Evolutionary conservation across 2,113 vertebrate genomes (phyloP), one percentile per base, ranked within the genome.

Genomic region (Xyrauchen texanus): DNA sequence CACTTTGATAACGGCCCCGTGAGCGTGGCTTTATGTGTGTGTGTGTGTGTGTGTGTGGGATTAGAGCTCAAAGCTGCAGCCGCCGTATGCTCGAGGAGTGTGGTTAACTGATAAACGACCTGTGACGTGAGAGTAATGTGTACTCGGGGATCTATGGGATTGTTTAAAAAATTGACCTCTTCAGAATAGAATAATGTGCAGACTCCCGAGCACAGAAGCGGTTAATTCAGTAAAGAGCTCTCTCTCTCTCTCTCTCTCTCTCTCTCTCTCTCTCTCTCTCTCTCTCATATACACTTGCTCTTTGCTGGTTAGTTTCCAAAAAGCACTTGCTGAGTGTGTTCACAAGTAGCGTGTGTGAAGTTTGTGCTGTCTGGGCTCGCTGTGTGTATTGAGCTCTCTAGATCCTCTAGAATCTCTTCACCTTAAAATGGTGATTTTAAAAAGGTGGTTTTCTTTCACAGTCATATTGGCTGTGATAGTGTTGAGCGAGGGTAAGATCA

Each of bases 371-470:
- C 80, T 86, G 79, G 83, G 86, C 73, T 82, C 75, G 67, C 83
- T 68, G 76, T 83, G 84, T 78, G 77, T 84, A 76, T 74, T 52
- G 52, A 89, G 80, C 82, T 85, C 78, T 71, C 85, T 84, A 87
- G 83, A 78, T 85, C 88, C 80, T 84, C 83, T 58, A 46, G 81
- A 84, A 91, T 88, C 80, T 57, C 84, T 82, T 83, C 79, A 63
- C 66, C 71, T 89, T 88, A 76, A 85, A 88, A 88, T 83, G 79
- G 86, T n/a, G n/a, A n/a, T n/a, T n/a, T n/a, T n/a, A n/a, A n/a
- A n/a, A 84, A 86, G 88, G 87, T 85, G 87, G 86, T 90, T 90
- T 89, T 84, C 83, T 74, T 79, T 84, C 44, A 58, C 79, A 81
- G 73, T 21, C 51, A 6, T 84, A 86, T 68, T 78, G 81, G 63